Evolutionary conservation across 2,797 vertebrate genomes (phyloP), one percentile per base, ranked within the genome.

Genomic region (Halcyon smyrnensis): DNA sequence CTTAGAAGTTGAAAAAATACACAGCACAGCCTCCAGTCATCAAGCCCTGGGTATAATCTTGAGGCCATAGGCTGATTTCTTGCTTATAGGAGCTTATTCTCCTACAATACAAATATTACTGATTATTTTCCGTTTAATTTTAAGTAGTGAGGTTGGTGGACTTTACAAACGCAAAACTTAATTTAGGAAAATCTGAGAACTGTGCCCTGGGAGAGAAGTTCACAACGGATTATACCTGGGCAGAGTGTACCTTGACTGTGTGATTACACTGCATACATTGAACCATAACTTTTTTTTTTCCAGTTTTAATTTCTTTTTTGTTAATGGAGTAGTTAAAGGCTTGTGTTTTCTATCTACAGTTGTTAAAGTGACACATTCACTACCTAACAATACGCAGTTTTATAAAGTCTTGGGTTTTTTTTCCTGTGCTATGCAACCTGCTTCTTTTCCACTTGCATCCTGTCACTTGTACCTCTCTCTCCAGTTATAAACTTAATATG

Each of bases 351-450:
- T 23, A n/a, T 28, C 9, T 65, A 4, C 25, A 67, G 9, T 15
- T 11, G 12, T 77, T 67, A 63, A 78, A 83, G 32, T 34, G 14
- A 21, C 20, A 11, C 2, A 3, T 28, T 77, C 2, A 10, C 20
- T 80, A 30, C 9, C 10, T 57, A 54, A 57, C 12, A 36, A 7
- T 3, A 2, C 25, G 8, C 13, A 15, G 23, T 54, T 84, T 81
- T 12, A n/a, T 25, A 62, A 57, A 70, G 53, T 32, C 32, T 8
- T 21, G 12, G 11, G 10, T 32, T 34, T 17, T 69, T 62, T 60
- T 8, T 19, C 12, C 24, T 3, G 8, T 34, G 14, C 9, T 39
- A 0, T 34, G 69, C 27, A 65, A 0, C 45, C 28, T 68, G 7
- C 70, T 70, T 50, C 15, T 30, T 63, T 77, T 81, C 41, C 17